phyloP scores from a whole-genome alignment of 2,113 vertebrate genomes.

The Circaetus cinerascens region DNA sequence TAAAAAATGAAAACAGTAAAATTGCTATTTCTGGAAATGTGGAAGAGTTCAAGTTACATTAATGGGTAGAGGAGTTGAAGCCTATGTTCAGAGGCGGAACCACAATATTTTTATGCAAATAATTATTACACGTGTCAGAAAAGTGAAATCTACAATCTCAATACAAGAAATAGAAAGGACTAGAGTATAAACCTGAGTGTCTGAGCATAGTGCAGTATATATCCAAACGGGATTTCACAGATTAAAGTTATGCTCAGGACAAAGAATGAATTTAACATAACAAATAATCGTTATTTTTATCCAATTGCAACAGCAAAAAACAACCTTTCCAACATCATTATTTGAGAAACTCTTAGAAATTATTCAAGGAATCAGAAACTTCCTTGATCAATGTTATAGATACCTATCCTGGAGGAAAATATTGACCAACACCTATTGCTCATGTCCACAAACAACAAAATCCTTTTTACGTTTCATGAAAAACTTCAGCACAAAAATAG shows the following conservation, averaged over 20 bases:
- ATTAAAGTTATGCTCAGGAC: background rate
- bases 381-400: background rate
- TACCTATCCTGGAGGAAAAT: background rate
- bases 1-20: background rate
- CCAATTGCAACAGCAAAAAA: background rate
- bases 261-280: background rate
- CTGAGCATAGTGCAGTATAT: background rate
- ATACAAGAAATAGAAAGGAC: background rate
- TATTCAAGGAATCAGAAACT: background rate
- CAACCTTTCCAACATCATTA: background rate
- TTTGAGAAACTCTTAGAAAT: background rate
- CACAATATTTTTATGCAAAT: background rate
- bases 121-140: background rate
- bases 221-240: background rate
- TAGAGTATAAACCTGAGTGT: background rate
- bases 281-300: background rate
- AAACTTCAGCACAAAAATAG: background rate
- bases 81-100: background rate
- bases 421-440: background rate
- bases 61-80: background rate
- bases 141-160: background rate
- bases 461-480: background rate
- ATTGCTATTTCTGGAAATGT: background rate
- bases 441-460: background rate
- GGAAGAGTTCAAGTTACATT: background rate